phyloP scores from a whole-genome alignment of 1,140 invertebrate genomes.

The Eciton burchellii region DNA sequence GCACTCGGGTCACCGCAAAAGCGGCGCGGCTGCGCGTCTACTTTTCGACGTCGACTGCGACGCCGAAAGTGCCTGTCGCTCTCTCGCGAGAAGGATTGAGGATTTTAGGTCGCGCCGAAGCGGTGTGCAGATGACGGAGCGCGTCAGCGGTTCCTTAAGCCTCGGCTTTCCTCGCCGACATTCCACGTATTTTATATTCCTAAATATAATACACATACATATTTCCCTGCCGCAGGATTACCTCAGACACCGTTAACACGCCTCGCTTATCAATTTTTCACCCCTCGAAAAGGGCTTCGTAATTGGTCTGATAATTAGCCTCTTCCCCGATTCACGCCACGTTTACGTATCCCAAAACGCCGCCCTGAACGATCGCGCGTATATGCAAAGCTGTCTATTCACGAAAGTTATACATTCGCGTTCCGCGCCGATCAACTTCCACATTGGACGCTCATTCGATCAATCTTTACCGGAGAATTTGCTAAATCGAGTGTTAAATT shows the following conservation, averaged over 20 bases:
- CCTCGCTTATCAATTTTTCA: neutral
- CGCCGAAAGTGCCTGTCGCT: conserved; percentile 60
- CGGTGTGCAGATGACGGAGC: conserved; percentile 11
- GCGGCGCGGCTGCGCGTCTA: conserved; percentile 31
- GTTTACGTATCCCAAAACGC: neutral
- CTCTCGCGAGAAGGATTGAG: conserved; percentile 40
- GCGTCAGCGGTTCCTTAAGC: conserved; percentile 27
- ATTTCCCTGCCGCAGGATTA: neutral
- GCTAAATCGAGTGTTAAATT: neutral
- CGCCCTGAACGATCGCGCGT: neutral
- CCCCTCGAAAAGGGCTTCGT: too few species aligned
- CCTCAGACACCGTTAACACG: neutral
- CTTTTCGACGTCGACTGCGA: conserved; percentile 33
- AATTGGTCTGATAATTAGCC: too few species aligned
- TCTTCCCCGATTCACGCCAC: neutral
- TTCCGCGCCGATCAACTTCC: neutral
- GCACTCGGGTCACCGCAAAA: conserved; percentile 58
- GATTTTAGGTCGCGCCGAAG: conserved; percentile 49
- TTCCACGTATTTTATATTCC: neutral
- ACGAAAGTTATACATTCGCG: neutral
- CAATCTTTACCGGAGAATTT: neutral
- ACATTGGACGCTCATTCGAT: neutral
- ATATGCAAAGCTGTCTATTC: neutral
- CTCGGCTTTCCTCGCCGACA: neutral
- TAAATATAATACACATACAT: neutral